These are phyloP conservation scores for Caracal caracal DNA, from an alignment of 2,113 vertebrate species.

Conservation along the genomic window DNA sequence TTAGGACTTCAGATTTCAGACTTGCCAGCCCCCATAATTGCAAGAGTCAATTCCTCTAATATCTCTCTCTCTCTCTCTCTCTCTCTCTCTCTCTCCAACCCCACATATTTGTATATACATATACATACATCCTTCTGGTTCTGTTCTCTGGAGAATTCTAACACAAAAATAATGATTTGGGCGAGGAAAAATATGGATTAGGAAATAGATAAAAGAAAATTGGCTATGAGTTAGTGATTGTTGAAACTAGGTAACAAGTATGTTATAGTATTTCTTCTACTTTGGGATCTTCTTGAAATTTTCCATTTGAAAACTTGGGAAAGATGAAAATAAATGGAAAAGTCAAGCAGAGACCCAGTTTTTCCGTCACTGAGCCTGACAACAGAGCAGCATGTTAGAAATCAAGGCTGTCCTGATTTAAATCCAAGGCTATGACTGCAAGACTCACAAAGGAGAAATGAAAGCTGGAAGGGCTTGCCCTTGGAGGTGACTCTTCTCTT, in stretches of 20 bases:
- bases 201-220: neutral
- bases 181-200: neutral
- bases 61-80: neutral
- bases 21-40: neutral
- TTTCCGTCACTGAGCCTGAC: neutral
- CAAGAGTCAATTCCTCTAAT: neutral
- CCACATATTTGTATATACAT: neutral
- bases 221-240: neutral
- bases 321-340: neutral
- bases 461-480: neutral
- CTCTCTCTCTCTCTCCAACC: neutral
- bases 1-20: neutral
- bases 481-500: neutral
- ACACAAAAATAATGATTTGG: neutral
- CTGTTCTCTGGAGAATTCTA: neutral
- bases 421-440: neutral
- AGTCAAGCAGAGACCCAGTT: neutral
- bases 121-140: neutral
- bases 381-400: neutral
- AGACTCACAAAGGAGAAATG: neutral
- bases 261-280: neutral
- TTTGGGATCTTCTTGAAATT: constrained; percentile 5
- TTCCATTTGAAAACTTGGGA: neutral
- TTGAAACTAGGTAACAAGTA: neutral
- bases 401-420: neutral